A percentile compares a stretch with the other conserved stretches of the same genome.
Conservation (phyloP, 2,888 invertebrate genomes). For the Himalopsyche kuldschensis region DNA sequence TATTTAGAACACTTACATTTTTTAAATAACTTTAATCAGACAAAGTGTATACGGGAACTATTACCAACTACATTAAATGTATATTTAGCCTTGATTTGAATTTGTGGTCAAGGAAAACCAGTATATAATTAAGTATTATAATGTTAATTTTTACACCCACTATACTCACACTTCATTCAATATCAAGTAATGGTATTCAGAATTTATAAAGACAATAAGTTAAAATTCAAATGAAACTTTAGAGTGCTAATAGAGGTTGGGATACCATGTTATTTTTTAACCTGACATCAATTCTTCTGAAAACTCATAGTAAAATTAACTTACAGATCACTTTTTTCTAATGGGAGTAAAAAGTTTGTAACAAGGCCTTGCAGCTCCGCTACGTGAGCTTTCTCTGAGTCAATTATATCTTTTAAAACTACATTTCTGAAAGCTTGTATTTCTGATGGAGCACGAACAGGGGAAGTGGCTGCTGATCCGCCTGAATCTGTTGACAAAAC, state of each 20-base stretch:
- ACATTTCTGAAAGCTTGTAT: constrained; percentile 80
- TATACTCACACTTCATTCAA: neutral
- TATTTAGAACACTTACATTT: too few relatives aligned
- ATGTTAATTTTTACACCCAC: neutral
- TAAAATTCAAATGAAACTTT: neutral
- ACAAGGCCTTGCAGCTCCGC: constrained; percentile 84
- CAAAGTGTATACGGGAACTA: neutral
- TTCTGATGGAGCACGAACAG: constrained; percentile 68
- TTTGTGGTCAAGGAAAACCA: neutral
- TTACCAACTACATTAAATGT: neutral
- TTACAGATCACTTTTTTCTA: constrained; percentile 86
- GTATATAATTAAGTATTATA: too few relatives aligned
- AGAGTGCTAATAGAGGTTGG: too few relatives aligned
- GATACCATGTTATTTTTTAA: too few relatives aligned
- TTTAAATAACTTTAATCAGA: too few relatives aligned
- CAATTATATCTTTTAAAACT: constrained; percentile 86
- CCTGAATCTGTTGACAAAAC: constrained; percentile 41
- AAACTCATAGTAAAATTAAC: constrained; percentile 47
- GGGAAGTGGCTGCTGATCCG: constrained; percentile 64
- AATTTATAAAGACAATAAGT: neutral
- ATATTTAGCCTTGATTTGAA: neutral
- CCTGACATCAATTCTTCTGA: too few relatives aligned
- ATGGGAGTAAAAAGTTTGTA: constrained; percentile 83
- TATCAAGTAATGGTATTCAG: neutral
- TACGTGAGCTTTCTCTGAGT: constrained; percentile 90